Base-by-base conservation (phyloP, 2,888 invertebrate species). In the Quadroppia sp. region DNA sequence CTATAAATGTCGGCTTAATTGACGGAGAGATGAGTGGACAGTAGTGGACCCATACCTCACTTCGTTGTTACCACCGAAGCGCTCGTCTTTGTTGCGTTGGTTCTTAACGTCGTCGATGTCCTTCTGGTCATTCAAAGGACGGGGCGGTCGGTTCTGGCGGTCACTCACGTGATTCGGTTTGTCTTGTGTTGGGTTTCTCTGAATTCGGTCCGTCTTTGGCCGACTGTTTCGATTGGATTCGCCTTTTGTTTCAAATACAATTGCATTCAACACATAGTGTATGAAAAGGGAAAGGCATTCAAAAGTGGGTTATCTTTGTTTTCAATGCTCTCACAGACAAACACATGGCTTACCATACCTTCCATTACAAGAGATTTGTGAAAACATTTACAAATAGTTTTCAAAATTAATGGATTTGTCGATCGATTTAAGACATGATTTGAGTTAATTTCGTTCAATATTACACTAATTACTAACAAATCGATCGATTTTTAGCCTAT, bases 61-160 rank as follows among this genome's bases (percentile, higher is more conserved):
- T 6, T 67, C 67, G 36, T 28, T 75, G 9, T 48, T 69, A 61
- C 78, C 78, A 15, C 78, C 77, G 56, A 77, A 71, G 67, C 72
- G 64, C 42, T 88, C 86, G 83, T 89, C 86, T 81, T 89, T 85
- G 81, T 88, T 87, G 78, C 87, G 84, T 78, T 86, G 84, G 80
- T 88, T 79, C 74, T 78, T 79, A 50, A 77, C 72, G 71, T 79
- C 77, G 73, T 78, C 79, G n/a, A 75, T 64, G 56, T 78, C 77
- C 72, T 77, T 77, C 11, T 74, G 73, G 11, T 77, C 77, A n/a
- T 78, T 77, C 42, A n/a, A 48, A 36, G 13, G 69, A 28, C 50
- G 36, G 45, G 23, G 42, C 17, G 67, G 67, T 40, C 67, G 15
- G 40, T 42, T 67, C 40, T 36, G 67, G 20, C 67, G 67, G 67